Conservation (phyloP, 2,113 vertebrate species). For the Falcunculus frontatus region DNA sequence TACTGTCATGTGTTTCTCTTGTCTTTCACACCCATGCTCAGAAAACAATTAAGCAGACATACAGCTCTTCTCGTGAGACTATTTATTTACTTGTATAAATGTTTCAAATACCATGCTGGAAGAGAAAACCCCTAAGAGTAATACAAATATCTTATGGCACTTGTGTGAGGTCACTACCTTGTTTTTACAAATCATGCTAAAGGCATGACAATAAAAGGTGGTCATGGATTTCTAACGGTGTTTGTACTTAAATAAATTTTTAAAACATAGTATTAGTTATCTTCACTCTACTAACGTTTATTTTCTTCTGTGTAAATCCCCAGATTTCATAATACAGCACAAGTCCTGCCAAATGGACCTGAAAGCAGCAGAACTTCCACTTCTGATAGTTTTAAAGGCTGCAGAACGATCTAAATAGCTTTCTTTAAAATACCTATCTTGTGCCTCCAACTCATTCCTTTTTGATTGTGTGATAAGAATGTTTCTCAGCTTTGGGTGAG, state of each 20-base stretch:
- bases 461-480: neutral
- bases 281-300: neutral
- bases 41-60: neutral
- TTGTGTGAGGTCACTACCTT: neutral
- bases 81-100: neutral
- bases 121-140: neutral
- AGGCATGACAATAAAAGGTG: neutral
- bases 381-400: neutral
- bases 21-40: neutral
- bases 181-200: neutral
- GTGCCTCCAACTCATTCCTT: neutral
- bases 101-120: neutral
- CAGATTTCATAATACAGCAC: rapidly evolving
- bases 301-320: neutral
- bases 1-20: neutral
- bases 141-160: neutral
- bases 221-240: neutral
- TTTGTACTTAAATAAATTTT: neutral
- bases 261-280: neutral
- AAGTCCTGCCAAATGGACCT: neutral
- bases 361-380: neutral
- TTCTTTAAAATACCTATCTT: neutral
- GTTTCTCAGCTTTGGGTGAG: neutral
- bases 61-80: neutral
- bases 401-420: neutral